phyloP scores from a whole-genome alignment of 2,888 invertebrate species.

The Cryptus viduatorius region DNA sequence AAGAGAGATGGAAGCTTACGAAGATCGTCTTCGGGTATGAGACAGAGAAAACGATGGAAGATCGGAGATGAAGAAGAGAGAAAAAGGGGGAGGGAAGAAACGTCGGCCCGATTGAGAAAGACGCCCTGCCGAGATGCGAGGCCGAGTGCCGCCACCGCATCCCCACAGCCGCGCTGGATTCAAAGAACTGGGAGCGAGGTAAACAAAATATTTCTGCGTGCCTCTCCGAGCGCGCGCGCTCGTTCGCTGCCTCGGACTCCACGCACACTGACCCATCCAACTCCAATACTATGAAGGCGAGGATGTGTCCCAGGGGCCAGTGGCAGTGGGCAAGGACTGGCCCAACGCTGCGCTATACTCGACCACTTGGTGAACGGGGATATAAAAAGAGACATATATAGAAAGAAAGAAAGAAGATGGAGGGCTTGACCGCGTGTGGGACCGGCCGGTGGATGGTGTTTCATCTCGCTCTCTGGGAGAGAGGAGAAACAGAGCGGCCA shows the following conservation, averaged over 20 bases:
- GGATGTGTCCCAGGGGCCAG: conserved; percentile 5
- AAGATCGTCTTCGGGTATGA: conserved; percentile 33
- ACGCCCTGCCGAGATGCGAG: conserved; percentile 74
- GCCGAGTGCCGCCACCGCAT: conserved; percentile 72
- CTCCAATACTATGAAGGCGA: conserved; percentile 23
- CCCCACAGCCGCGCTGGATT: conserved; percentile 78
- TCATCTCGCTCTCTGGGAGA: conserved; percentile 11
- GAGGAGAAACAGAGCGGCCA: conserved; percentile 39
- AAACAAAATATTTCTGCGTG: conserved; percentile 84
- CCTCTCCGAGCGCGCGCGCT: conserved; percentile 41
- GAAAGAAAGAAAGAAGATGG: conserved; percentile 42
- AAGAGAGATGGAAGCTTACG: conserved; percentile 28
- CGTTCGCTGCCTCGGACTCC: conserved; percentile 45
- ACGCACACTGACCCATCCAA: conserved; percentile 49
- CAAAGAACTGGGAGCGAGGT: conserved; percentile 83
- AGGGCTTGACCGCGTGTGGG: conserved; percentile 61
- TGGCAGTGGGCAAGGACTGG: conserved; percentile 38
- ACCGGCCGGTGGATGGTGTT: conserved; percentile 39
- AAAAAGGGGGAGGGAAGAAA: conserved; percentile 49
- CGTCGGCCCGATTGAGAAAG: conserved; percentile 75
- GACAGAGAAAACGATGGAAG: conserved; percentile 51
- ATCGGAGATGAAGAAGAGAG: conserved; percentile 35
- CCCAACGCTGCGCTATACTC: conserved; percentile 38
- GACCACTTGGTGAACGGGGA: conserved; percentile 29
- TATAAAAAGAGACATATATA: conserved; percentile 45